Evolutionary conservation across 1,140 invertebrate species (phyloP).

Genomic region (Dryas iulia): DNA sequence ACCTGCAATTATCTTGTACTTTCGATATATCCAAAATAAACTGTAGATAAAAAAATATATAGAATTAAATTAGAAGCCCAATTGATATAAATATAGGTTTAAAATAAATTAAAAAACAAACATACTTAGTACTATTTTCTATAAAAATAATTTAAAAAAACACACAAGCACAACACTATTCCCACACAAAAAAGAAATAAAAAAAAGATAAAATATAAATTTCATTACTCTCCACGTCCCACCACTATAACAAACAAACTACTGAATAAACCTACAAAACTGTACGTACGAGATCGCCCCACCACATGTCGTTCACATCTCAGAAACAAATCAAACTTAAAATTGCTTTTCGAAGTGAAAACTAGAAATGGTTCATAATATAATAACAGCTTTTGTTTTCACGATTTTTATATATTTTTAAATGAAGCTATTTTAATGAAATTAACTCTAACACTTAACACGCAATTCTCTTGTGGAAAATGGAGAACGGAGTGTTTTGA

Average conservation of each 20-base stretch:
- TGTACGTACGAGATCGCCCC: not conserved
- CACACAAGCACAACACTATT: not conserved
- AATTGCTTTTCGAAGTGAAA: constrained; percentile 19
- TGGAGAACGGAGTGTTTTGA: too few species aligned
- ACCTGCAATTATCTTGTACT: too few species aligned
- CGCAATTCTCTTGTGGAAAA: too few species aligned
- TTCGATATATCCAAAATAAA: too few species aligned
- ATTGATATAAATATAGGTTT: too few species aligned
- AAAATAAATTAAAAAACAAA: too few species aligned
- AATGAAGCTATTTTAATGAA: too few species aligned
- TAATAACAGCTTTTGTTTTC: too few species aligned
- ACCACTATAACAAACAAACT: not conserved
- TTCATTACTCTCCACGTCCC: not conserved
- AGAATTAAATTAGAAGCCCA: too few species aligned
- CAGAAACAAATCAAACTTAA: constrained; percentile 18
- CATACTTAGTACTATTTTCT: too few species aligned
- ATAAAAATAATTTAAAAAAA: not conserved
- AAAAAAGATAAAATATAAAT: not conserved
- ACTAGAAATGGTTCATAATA: constrained; percentile 34
- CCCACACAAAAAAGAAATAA: not conserved
- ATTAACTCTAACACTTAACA: too few species aligned
- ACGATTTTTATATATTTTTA: not conserved
- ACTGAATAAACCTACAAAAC: not conserved
- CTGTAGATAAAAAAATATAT: too few species aligned
- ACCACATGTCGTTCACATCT: not conserved